Base-by-base conservation (phyloP, 2,888 invertebrate species). In the Pachycephus smyrnensis region DNA sequence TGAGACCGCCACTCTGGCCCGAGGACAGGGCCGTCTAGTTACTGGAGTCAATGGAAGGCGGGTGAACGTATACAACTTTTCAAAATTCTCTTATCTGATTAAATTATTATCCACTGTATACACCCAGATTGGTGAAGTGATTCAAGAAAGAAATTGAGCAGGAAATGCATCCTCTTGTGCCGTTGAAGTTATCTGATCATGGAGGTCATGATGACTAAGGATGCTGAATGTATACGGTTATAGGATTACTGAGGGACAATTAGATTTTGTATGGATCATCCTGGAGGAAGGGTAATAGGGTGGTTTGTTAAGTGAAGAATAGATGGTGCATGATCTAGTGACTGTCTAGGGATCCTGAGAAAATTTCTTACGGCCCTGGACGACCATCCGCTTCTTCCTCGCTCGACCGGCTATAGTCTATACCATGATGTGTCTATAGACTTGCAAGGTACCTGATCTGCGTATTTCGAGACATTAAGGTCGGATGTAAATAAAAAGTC, bases 1-100 rank as follows among this genome's bases (percentile, higher is more conserved):
- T n/a, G n/a, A 82, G 81, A 82, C 87, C 86, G 84, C 86, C 84
- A 87, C 87, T 87, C 82, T 80, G 86, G 81, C 86, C 85, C 85
- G 82, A 83, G 82, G 73, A 82, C 90, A 90, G 90, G 89, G 86
- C 86, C 88, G 90, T 89, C 84, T 73, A 15, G 23, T 55, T 23
- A 55, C 55, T 23, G 55, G 55, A 55, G 55, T 55, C 23, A 55
- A 55, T 23, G 9, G 1, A 55, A 55, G 55, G 55, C 55, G 23
- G 2, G 1, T 23, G 23, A 55, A 55, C 9, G 23, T 23, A 55
- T 40, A 55, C 55, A 23, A 55, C 55, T 55, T 55, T 55, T 23
- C 9, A 23, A 55, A 2, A 55, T 23, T 55, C 15, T 55, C 23
- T 55, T 55, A 55, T 55, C 55, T 55, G 55, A 23, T 23, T 55